These are phyloP conservation scores for Oncorhynchus gorbuscha DNA, from an alignment of 2,113 vertebrate genomes.

Conservation along the genomic window DNA sequence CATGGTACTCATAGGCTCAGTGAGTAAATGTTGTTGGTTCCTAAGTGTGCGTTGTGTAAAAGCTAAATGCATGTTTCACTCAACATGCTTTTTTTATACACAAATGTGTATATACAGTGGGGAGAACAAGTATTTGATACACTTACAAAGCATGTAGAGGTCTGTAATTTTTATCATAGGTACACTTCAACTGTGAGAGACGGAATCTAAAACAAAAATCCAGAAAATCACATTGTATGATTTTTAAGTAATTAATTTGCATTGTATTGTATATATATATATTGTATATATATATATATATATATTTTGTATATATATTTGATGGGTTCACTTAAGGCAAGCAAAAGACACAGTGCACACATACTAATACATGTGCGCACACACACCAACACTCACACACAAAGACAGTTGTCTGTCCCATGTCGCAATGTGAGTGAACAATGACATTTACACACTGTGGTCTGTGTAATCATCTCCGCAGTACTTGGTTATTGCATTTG, in stretches of 20 bases:
- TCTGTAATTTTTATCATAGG: no score
- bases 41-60: background rate
- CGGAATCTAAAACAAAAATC: no score
- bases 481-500: constrained; percentile 41
- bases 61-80: background rate
- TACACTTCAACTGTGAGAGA: no score
- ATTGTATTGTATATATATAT: no score
- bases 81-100: background rate
- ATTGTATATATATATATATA: background rate
- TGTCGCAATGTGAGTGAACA: constrained; percentile 46
- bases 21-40: background rate
- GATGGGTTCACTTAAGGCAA: background rate
- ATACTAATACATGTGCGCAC: no score
- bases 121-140: no score
- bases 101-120: background rate
- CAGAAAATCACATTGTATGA: no score
- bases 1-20: constrained; percentile 3
- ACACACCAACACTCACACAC: no score
- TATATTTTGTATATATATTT: background rate
- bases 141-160: no score
- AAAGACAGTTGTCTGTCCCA: constrained; percentile 4
- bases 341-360: background rate
- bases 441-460: constrained; percentile 59
- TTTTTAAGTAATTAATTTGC: no score
- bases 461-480: constrained; percentile 32